Base-by-base conservation (phyloP, 2,888 invertebrate species). In the Orchesellides sinensis region DNA sequence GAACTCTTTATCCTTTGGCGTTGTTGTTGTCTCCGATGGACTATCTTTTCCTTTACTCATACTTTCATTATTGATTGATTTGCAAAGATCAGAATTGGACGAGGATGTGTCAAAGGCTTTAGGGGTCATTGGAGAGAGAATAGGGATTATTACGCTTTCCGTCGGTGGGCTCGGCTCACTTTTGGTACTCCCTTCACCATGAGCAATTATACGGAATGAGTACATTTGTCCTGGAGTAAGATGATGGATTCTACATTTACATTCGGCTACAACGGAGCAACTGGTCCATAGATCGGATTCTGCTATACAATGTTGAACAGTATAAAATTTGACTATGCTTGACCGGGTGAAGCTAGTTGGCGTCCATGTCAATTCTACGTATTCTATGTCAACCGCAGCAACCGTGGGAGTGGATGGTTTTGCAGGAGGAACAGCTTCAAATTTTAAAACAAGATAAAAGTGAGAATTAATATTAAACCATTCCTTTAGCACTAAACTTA, bases 91-190 rank as follows among this genome's bases (percentile, higher is more conserved):
- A 1, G 47, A 69, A 14, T 23, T 52, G 23, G 49, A 32, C 29
- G 61, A 32, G 4, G 47, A 5, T 14, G 23, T 21, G n/a, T 65
- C 59, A 17, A 63, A 21, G 3, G 10, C 17, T 25, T 17, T 68
- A 3, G 68, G 49, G 5, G 52, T 8, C 17, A 61, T 14, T n/a
- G 84, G 81, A 6, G 85, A 78, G 49, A 56, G 52, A 35, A 92
- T 92, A 0, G 93, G 92, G 32, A 94, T 92, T 3, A 92, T 91
- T 0, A 94, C 91, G 85, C 93, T 90, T 89, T 93, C 90, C 17
- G 93, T 92, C 0, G 93, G 93, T 68, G 91, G 91, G 68, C 92
- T 92, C 25, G 89, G 89, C 80, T 78, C 89, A 87, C 82, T 90
- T 83, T 91, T 92, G 72, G 90, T 91, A 81, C 93, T 92, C 83